These are phyloP conservation scores for Globia sparganii DNA, from an alignment of 2,888 invertebrate species.

Conservation along the genomic window DNA sequence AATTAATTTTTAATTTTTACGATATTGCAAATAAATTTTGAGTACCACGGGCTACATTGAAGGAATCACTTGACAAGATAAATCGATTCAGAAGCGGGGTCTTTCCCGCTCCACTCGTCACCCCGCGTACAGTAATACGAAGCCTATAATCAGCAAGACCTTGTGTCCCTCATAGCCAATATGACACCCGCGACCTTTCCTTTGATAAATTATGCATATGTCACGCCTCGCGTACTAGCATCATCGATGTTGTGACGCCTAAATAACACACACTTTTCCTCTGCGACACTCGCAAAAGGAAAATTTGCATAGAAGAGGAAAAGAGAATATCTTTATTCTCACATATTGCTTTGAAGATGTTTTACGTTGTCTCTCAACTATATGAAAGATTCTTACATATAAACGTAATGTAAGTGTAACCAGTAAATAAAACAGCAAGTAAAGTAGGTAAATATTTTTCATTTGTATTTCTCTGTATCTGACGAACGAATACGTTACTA, in stretches of 20 bases:
- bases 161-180: constrained; percentile 52
- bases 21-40: neutral
- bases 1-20: no score
- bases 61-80: no score
- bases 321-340: constrained; percentile 66
- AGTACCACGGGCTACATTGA: neutral
- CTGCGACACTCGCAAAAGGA: constrained; percentile 60
- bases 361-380: constrained; percentile 52
- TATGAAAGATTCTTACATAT: constrained; percentile 41
- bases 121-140: constrained; percentile 17
- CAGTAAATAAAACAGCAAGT: constrained; percentile 43
- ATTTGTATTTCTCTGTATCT: constrained; percentile 26
- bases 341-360: constrained; percentile 62
- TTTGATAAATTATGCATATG: constrained; percentile 76
- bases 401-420: constrained; percentile 44
- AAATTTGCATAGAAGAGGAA: constrained; percentile 70
- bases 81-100: neutral
- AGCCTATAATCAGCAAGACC: constrained; percentile 44
- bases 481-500: constrained; percentile 28
- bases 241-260: constrained; percentile 70
- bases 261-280: constrained; percentile 71
- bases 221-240: constrained; percentile 63
- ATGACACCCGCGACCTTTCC: constrained; percentile 64
- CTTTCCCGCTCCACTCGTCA: neutral
- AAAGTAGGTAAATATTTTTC: constrained; percentile 32